phyloP scores from a whole-genome alignment of 2,888 invertebrate genomes.

The Tanypteryx hageni region DNA sequence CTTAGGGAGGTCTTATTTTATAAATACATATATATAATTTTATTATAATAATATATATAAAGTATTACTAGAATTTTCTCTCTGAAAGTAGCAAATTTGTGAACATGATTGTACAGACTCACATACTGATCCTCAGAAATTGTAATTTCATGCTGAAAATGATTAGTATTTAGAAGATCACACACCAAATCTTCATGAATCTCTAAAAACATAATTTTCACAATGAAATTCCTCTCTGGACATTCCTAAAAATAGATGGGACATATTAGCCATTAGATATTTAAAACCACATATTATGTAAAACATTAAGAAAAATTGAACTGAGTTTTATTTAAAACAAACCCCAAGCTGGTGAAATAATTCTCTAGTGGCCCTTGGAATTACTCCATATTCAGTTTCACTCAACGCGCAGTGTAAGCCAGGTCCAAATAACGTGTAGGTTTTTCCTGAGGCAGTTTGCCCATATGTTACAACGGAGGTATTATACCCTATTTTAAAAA shows the following conservation, averaged over 20 bases:
- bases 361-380: constrained; percentile 84
- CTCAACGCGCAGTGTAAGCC: constrained; percentile 80
- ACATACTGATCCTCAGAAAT: constrained; percentile 68
- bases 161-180: constrained; percentile 77
- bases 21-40: too few species aligned
- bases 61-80: neutral
- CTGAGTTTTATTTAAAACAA: neutral
- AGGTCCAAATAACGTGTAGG: constrained; percentile 84
- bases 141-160: constrained; percentile 67
- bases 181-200: constrained; percentile 82
- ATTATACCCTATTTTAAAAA: constrained; percentile 80
- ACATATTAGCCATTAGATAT: neutral
- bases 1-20: too few species aligned
- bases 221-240: constrained; percentile 81
- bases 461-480: constrained; percentile 70
- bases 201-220: constrained; percentile 86
- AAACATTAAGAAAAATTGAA: neutral
- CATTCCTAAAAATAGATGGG: constrained; percentile 75
- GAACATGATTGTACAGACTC: constrained; percentile 48
- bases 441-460: constrained; percentile 81
- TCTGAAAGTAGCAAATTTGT: neutral
- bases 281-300: neutral
- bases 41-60: neutral
- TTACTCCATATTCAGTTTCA: constrained; percentile 84
- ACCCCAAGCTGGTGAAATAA: constrained; percentile 80